Evolutionary conservation across 2,888 invertebrate genomes (phyloP).

Genomic region (Mylabris sibirica): DNA sequence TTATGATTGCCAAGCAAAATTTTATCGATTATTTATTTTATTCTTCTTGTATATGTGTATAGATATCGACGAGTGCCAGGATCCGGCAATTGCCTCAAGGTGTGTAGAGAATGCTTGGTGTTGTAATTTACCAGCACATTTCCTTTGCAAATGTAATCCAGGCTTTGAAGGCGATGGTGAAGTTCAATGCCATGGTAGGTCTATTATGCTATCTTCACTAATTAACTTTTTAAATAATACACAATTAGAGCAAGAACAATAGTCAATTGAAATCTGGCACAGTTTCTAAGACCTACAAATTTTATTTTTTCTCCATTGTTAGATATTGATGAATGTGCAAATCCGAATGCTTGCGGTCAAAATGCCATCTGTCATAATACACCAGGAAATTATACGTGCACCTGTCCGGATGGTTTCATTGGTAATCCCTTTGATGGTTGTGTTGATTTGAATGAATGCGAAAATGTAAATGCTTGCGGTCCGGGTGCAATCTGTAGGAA

Average conservation of each 20-base stretch:
- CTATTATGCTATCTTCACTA: neutral
- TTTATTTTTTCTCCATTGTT: constrained; percentile 44
- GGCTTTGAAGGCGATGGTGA: constrained; percentile 93
- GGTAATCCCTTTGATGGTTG: constrained; percentile 86
- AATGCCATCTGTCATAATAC: constrained; percentile 84
- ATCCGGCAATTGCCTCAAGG: constrained; percentile 81
- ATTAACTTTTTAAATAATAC: neutral
- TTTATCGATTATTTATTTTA: too few relatives aligned
- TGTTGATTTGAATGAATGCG: constrained; percentile 85
- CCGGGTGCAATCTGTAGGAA: constrained; percentile 82
- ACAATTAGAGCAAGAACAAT: constrained; percentile 19
- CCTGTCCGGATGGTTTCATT: constrained; percentile 81
- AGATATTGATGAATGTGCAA: constrained; percentile 89
- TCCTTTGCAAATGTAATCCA: constrained; percentile 90
- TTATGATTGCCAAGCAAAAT: too few relatives aligned
- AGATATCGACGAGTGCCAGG: constrained; percentile 95
- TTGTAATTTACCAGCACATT: constrained; percentile 93
- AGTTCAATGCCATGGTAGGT: constrained; percentile 80
- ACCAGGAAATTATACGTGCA: constrained; percentile 87
- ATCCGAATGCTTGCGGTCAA: constrained; percentile 81
- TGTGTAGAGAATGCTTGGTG: constrained; percentile 94
- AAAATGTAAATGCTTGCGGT: constrained; percentile 75
- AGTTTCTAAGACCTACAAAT: constrained; percentile 13
- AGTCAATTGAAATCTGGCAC: constrained; percentile 12
- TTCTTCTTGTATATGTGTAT: too few relatives aligned